These are phyloP conservation scores for Argentina silus DNA, from an alignment of 2,797 vertebrate genomes.

Conservation along the genomic window DNA sequence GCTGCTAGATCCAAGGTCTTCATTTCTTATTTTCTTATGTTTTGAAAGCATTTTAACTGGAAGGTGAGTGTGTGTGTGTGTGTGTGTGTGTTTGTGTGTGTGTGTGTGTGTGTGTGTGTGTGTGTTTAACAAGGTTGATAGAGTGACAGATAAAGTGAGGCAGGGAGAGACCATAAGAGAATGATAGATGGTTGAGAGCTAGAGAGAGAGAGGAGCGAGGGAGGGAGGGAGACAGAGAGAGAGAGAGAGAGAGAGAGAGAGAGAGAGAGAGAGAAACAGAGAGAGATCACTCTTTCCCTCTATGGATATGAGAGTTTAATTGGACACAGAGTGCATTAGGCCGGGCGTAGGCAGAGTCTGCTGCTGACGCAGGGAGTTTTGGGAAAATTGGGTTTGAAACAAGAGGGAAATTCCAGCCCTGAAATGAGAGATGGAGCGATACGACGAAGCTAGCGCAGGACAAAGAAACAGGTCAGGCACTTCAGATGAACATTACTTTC, in stretches of 20 bases:
- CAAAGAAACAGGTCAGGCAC: conserved; percentile 68
- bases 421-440: conserved; percentile 73
- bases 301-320: conserved; percentile 65
- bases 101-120: conserved; percentile 5
- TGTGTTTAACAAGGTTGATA: conserved; percentile 5
- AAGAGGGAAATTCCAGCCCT: conserved; percentile 59
- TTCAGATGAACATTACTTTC: conserved; percentile 63
- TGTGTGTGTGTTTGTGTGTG: not conserved
- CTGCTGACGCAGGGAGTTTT: conserved; percentile 68
- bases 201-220: conserved; percentile 23
- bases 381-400: conserved; percentile 72
- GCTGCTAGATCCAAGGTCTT: conserved; percentile 13
- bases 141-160: conserved; percentile 19
- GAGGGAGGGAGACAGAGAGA: conserved; percentile 54
- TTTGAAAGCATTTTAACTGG: conserved; percentile 43
- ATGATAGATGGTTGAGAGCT: conserved; percentile 7
- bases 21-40: not conserved
- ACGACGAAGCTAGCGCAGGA: conserved; percentile 51
- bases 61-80: not conserved
- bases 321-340: conserved; percentile 51
- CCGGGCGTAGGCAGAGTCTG: conserved; percentile 34
- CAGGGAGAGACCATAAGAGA: conserved; percentile 51
- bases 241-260: conserved; percentile 46
- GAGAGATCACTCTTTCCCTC: conserved; percentile 48
- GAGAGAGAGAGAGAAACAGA: conserved; percentile 20